phyloP scores from a whole-genome alignment of 1,140 invertebrate species.

The Zophobas atratus region DNA sequence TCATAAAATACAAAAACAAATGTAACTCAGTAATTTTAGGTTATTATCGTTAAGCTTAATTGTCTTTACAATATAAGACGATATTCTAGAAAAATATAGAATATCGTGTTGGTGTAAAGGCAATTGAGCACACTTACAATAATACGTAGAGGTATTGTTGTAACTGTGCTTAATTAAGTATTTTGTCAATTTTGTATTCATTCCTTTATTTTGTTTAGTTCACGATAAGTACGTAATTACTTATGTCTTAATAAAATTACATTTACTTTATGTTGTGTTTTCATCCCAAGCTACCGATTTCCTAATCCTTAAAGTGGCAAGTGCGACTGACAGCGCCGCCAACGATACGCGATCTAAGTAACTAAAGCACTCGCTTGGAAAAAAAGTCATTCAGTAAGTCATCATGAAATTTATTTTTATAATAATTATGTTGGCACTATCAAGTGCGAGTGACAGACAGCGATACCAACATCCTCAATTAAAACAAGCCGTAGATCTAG shows the following conservation, averaged over 20 bases:
- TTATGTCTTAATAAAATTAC: conserved; percentile 15
- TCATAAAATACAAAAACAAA: conserved; percentile 20
- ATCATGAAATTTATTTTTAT: too few relatives aligned
- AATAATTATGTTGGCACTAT: too few relatives aligned
- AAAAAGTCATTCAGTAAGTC: too few relatives aligned
- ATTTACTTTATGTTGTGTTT: conserved; percentile 6
- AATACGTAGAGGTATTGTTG: neutral
- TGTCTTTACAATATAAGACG: neutral
- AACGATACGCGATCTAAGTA: too few relatives aligned
- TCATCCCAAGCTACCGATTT: neutral
- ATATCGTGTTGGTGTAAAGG: too few relatives aligned
- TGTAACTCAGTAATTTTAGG: conserved; percentile 2
- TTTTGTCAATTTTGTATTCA: conserved; percentile 36
- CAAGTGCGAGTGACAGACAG: too few relatives aligned
- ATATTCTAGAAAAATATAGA: neutral
- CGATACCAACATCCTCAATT: conserved; percentile 2
- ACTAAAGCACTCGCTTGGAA: too few relatives aligned
- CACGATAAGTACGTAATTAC: conserved; percentile 56
- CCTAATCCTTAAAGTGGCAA: neutral
- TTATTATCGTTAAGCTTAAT: conserved; percentile 10
- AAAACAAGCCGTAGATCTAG: conserved; percentile 3
- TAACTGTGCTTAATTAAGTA: neutral
- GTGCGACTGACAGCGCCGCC: too few relatives aligned
- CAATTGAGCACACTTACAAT: too few relatives aligned
- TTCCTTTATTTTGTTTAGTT: conserved; percentile 55